phyloP scores from a whole-genome alignment of 2,888 invertebrate species.

The Leistus spinibarbis region DNA sequence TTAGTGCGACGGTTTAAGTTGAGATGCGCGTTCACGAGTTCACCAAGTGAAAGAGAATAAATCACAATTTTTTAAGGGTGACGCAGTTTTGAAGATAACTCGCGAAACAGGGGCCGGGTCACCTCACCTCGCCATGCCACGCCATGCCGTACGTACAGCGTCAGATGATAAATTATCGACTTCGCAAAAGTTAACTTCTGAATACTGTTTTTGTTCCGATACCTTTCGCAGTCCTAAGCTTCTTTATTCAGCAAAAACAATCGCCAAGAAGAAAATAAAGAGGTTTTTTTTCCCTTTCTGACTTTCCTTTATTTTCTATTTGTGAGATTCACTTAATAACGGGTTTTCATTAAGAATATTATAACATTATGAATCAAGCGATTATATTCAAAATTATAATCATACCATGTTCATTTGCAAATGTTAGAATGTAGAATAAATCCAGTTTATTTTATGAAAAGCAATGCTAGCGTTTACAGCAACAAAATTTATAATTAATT shows the following conservation, averaged over 20 bases:
- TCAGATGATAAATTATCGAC: constrained; percentile 30
- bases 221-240: constrained; percentile 23
- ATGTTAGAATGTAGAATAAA: no score
- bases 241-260: constrained; percentile 28
- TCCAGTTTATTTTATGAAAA: no score
- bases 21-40: not conserved
- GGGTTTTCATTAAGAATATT: not conserved
- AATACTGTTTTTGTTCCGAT: constrained; percentile 32
- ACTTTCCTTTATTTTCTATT: constrained; percentile 17
- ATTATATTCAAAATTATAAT: not conserved
- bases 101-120: constrained; percentile 5
- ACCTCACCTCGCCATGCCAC: no score
- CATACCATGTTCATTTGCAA: no score
- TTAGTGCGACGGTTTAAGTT: constrained; percentile 11
- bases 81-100: constrained; percentile 31
- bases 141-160: constrained; percentile 8
- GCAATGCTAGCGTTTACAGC: no score
- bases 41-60: constrained; percentile 24
- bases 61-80: constrained; percentile 28
- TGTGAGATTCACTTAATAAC: not conserved
- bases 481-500: no score
- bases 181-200: constrained; percentile 26
- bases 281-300: constrained; percentile 1
- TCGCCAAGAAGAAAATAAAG: constrained; percentile 23
- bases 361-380: not conserved